A percentile compares a stretch with the other conserved stretches of the same genome.
Evolutionary conservation across 2,888 invertebrate species (phyloP).

Genomic region (Hermaeophaga mercurialis): DNA sequence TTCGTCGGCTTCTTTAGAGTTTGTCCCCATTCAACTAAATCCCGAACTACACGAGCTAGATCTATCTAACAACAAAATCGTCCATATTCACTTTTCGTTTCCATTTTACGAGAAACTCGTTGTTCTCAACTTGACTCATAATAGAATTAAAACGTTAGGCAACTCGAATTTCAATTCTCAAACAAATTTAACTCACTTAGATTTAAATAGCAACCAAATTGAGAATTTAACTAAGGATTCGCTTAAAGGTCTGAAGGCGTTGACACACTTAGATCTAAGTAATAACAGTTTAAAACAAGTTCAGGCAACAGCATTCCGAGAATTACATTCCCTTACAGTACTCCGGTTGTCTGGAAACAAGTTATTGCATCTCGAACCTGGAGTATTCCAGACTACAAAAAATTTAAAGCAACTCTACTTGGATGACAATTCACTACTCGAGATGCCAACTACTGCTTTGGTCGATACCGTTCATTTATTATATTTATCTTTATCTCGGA

Average conservation of each 20-base stretch:
- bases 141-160: conserved; percentile 80
- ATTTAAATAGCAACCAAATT: conserved; percentile 78
- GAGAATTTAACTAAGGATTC: conserved; percentile 75
- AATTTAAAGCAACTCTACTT: conserved; percentile 75
- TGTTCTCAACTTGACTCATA: conserved; percentile 80
- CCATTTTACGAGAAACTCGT: conserved; percentile 80
- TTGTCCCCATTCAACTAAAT: conserved; percentile 87
- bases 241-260: conserved; percentile 72
- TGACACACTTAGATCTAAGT: conserved; percentile 74
- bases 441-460: conserved; percentile 74
- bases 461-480: conserved; percentile 70
- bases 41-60: conserved; percentile 84
- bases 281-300: conserved; percentile 78
- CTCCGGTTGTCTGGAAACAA: conserved; percentile 79
- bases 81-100: conserved; percentile 77
- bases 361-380: conserved; percentile 73
- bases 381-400: conserved; percentile 71
- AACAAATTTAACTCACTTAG: conserved; percentile 72
- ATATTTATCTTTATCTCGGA: conserved; percentile 76
- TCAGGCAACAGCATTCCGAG: conserved; percentile 76
- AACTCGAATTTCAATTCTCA: conserved; percentile 82
- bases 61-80: conserved; percentile 82
- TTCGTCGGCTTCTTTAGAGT: conserved; percentile 77
- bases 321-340: conserved; percentile 73
- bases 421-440: conserved; percentile 78